A percentile compares a stretch with the other conserved stretches of the same genome.
These are phyloP conservation scores for Aphelocoma californica DNA, from an alignment of 2,797 vertebrate genomes.

Conservation along the genomic window DNA sequence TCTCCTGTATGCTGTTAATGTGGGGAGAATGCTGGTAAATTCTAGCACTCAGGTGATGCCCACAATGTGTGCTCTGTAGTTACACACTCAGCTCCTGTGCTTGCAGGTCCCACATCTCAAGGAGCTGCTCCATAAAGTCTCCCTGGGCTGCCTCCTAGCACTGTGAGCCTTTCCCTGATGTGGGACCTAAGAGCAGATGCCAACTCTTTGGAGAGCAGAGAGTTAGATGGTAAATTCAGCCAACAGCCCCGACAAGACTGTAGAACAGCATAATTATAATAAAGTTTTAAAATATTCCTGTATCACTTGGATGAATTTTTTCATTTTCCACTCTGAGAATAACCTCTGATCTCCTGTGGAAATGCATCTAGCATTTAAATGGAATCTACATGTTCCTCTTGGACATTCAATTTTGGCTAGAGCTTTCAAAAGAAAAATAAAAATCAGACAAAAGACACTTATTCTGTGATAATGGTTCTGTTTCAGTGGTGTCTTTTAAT, in stretches of 20 bases:
- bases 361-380: conserved; percentile 1
- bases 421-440: conserved; percentile 15
- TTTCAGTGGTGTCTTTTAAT: conserved; percentile 39
- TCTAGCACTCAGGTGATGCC: background rate
- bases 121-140: background rate
- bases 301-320: background rate
- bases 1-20: background rate
- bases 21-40: background rate
- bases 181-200: background rate
- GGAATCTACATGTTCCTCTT: background rate
- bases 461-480: background rate
- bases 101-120: background rate
- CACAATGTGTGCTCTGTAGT: accelerated
- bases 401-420: background rate
- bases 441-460: conserved; percentile 1
- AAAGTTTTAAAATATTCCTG: background rate
- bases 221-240: background rate
- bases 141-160: background rate
- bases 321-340: conserved; percentile 2
- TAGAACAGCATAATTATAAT: background rate
- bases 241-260: background rate
- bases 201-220: background rate
- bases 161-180: background rate
- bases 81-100: background rate
- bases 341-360: conserved; percentile 1